Conservation (phyloP, 2,888 invertebrate species). For the Arge pagana region DNA sequence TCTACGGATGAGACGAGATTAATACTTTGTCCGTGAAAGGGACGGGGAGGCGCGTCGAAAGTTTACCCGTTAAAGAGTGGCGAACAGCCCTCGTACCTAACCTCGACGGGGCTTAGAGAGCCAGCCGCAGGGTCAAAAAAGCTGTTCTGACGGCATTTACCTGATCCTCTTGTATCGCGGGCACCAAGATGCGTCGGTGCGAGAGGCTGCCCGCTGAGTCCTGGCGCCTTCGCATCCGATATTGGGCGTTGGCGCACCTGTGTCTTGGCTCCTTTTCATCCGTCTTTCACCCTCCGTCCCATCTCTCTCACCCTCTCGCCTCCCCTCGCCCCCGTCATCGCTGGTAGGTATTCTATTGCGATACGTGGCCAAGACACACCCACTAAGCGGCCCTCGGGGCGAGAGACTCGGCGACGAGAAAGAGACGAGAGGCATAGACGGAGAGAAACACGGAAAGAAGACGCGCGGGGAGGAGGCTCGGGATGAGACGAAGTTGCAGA, state of each 20-base stretch:
- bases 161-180: slow-evolving; percentile 22
- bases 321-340: slow-evolving; percentile 2
- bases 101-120: slow-evolving; percentile 8
- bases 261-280: slow-evolving; percentile 30
- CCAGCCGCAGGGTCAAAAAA: slow-evolving; percentile 10
- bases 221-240: slow-evolving; percentile 40
- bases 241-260: slow-evolving; percentile 38
- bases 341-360: slow-evolving; percentile 19
- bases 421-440: no score
- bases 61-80: slow-evolving; percentile 11
- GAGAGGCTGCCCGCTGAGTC: slow-evolving; percentile 40
- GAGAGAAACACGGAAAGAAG: no score
- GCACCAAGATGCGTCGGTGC: slow-evolving; percentile 26
- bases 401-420: neutral
- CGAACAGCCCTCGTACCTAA: slow-evolving; percentile 9
- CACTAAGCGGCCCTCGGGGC: slow-evolving; percentile 5
- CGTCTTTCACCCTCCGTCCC: slow-evolving; percentile 15
- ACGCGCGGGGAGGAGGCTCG: no score
- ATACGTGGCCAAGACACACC: slow-evolving; percentile 10
- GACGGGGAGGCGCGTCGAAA: slow-evolving; percentile 16
- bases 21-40: slow-evolving; percentile 14
- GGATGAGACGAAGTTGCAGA: no score
- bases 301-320: slow-evolving; percentile 19
- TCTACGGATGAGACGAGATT: slow-evolving; percentile 13
- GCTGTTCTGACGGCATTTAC: slow-evolving; percentile 23